Base-by-base conservation (phyloP, 2,888 invertebrate species). In the Gandaritis pyraliata region DNA sequence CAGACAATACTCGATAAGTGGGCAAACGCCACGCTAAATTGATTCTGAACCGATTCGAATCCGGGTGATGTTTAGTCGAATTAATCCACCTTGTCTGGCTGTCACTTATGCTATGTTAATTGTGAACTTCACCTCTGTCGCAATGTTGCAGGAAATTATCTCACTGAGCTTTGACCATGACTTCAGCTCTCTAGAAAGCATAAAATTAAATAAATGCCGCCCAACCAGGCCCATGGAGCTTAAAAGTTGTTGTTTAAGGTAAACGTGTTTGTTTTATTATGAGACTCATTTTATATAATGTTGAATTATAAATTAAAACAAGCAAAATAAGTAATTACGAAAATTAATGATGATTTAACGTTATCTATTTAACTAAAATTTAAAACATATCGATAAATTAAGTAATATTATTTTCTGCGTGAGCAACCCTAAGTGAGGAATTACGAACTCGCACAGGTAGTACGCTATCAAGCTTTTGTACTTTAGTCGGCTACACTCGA, bases 1-100 rank as follows among this genome's bases (percentile, higher is more conserved):
- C 73, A 75, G 81, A 89, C 88, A 90, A 90, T 88, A 77, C 81
- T 88, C 89, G 90, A 89, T 90, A 92, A 91, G 89, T 90, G 90
- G 88, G 72, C 84, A 85, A 87, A 88, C 82, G 84, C 82, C 79
- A 87, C 82, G 87, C 81, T 85, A 85, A 90, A 91, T 91, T 90
- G 89, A 89, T 85, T 90, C 73, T 71, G 74, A 85, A 82, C 78
- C 78, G 81, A 82, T 78, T 81, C 75, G 74, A 82, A 85, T 83
- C 76, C 73, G 75, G 74, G 74, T 73, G 78, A 80, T 85, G 82
- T 81, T 86, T 83, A 82, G 78, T 74, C 71, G 76, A 77, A 80
- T 80, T 81, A 79, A 83, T 81, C 80, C 76, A 66, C 55, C 58
- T 62, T 58, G 48, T 61, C 55, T 62, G 58, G 46, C 56, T 59